These are phyloP conservation scores for Choloepus didactylus DNA, from an alignment of 2,797 vertebrate genomes.

Conservation along the genomic window DNA sequence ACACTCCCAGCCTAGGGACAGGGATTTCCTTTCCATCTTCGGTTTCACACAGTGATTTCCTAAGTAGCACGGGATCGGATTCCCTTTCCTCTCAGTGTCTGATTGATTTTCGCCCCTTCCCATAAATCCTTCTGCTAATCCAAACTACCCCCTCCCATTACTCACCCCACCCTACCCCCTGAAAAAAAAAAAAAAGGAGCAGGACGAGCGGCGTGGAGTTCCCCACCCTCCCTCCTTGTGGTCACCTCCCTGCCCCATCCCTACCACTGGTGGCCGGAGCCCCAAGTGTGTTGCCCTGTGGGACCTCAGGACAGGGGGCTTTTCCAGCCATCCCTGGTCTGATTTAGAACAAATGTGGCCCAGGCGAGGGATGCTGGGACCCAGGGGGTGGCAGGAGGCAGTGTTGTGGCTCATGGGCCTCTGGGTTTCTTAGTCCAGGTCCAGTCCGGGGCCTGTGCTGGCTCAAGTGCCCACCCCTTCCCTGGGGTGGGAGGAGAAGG, in stretches of 20 bases:
- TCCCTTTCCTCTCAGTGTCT: constrained; percentile 1
- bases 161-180: neutral
- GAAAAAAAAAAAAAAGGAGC: neutral
- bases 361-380: neutral
- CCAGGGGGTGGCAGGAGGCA: neutral
- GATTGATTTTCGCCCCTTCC: neutral
- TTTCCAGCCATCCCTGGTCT: neutral
- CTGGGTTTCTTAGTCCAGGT: constrained; percentile 24
- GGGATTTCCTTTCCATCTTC: neutral
- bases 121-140: neutral
- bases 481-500: constrained; percentile 55
- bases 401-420: constrained; percentile 1
- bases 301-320: neutral
- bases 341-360: neutral
- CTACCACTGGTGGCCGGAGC: neutral
- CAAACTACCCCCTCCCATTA: neutral
- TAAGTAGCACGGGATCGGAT: constrained; percentile 10
- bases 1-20: neutral
- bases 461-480: constrained; percentile 53
- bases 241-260: neutral
- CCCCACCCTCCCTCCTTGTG: neutral
- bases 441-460: constrained; percentile 44
- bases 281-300: neutral
- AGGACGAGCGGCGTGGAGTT: neutral
- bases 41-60: constrained; percentile 59